Conservation (phyloP, 2,888 invertebrate species). For the Drosophila nigricruria region DNA sequence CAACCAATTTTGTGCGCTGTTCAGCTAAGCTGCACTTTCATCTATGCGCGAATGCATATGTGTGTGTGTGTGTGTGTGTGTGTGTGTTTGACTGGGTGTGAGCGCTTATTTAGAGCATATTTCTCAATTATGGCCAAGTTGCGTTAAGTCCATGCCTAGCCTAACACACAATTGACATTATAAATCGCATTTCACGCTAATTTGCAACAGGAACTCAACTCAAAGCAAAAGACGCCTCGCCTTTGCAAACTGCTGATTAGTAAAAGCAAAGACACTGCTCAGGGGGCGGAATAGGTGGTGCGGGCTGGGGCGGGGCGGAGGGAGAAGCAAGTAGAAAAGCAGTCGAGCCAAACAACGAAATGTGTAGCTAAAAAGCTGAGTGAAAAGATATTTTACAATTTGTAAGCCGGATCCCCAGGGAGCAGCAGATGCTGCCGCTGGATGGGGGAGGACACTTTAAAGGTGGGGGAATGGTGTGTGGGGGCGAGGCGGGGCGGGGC, state of each 20-base stretch:
- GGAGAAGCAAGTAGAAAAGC: conserved; percentile 24
- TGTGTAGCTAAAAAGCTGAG: conserved; percentile 47
- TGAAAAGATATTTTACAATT: conserved; percentile 72
- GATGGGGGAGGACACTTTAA: conserved; percentile 20
- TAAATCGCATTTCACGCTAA: conserved; percentile 82
- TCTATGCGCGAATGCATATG: conserved; percentile 37
- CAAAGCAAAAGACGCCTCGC: conserved; percentile 29
- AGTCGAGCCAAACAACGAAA: conserved; percentile 42
- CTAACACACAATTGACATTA: conserved; percentile 75
- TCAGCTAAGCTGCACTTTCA: conserved; percentile 61
- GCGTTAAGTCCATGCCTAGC: conserved; percentile 39
- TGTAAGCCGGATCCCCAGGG: conserved; percentile 39
- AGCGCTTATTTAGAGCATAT: conserved; percentile 48
- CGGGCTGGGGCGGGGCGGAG: background rate
- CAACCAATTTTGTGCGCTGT: conserved; percentile 47
- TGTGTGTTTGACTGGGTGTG: conserved; percentile 17
- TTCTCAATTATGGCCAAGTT: conserved; percentile 69
- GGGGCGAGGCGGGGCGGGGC: background rate
- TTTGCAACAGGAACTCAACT: conserved; percentile 63
- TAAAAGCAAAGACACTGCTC: conserved; percentile 23
- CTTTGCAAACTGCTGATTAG: conserved; percentile 62
- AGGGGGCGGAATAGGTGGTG: background rate
- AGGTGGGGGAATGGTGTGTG: background rate
- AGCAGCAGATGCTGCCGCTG: background rate
- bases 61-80: conserved; percentile 15